Percentiles rank a stretch among this genome's conserved stretches.
Evolutionary conservation across 2,888 invertebrate species (phyloP).

Genomic region (Cerastis rubricosa): DNA sequence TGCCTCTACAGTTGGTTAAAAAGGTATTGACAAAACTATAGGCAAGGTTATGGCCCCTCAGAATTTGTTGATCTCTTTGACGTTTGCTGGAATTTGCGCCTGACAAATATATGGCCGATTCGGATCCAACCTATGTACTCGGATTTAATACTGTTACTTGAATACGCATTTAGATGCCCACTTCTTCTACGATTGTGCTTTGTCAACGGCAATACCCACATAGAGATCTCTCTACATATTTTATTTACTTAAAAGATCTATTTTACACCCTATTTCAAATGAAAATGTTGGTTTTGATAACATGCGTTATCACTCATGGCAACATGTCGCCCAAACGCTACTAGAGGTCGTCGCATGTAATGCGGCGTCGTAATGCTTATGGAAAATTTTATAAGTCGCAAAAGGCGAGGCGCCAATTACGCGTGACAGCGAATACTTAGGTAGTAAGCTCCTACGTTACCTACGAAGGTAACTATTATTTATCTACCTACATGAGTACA

Average conservation of each 20-base stretch:
- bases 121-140: not conserved
- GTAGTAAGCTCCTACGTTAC: not conserved
- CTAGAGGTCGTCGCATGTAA: not conserved
- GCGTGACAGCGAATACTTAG: not conserved
- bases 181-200: not conserved
- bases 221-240: not conserved
- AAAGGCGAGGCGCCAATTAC: constrained; percentile 3
- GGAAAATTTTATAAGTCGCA: not conserved
- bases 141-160: not conserved
- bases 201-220: not conserved
- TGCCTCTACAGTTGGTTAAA: not conserved
- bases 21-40: not conserved
- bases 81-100: not conserved
- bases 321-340: constrained; percentile 6
- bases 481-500: constrained; percentile 13
- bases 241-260: not conserved
- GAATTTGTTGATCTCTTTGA: not conserved
- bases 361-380: not conserved
- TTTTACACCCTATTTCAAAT: no score
- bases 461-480: not conserved
- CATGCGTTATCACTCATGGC: not conserved
- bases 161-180: not conserved
- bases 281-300: not conserved
- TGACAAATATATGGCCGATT: not conserved
- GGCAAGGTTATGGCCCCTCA: not conserved